These are phyloP conservation scores for Leuciscus waleckii DNA, from an alignment of 2,797 vertebrate genomes.

Conservation along the genomic window DNA sequence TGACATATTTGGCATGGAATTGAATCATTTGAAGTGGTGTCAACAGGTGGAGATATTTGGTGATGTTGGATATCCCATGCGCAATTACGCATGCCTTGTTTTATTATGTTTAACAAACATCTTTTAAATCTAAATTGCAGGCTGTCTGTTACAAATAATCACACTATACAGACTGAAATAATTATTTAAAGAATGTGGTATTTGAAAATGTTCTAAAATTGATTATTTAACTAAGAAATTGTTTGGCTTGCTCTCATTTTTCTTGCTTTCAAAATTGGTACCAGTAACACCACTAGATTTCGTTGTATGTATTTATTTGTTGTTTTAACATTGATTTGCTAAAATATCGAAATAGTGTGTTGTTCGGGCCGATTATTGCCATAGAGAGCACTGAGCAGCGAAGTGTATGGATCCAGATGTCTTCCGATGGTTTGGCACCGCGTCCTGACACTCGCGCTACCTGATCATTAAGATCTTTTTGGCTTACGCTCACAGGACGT, in stretches of 20 bases:
- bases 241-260: not conserved
- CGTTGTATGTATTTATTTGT: not conserved
- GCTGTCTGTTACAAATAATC: not conserved
- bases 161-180: not conserved
- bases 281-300: not conserved
- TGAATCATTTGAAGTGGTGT: not conserved
- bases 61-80: slow-evolving; percentile 34
- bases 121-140: not conserved
- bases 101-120: slow-evolving; percentile 1
- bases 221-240: too few relatives aligned
- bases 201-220: not conserved
- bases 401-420: slow-evolving; percentile 53
- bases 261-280: too few relatives aligned
- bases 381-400: not conserved
- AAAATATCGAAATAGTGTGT: not conserved
- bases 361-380: slow-evolving; percentile 3
- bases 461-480: slow-evolving; percentile 56
- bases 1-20: not conserved
- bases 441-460: slow-evolving; percentile 35
- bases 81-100: slow-evolving; percentile 51
- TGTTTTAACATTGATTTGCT: not conserved
- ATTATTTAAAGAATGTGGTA: not conserved
- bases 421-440: slow-evolving; percentile 55
- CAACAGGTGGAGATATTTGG: slow-evolving; percentile 31
- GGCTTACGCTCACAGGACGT: slow-evolving; percentile 47